phyloP scores from a whole-genome alignment of 2,113 vertebrate species.

The Paramisgurnus dabryanus region DNA sequence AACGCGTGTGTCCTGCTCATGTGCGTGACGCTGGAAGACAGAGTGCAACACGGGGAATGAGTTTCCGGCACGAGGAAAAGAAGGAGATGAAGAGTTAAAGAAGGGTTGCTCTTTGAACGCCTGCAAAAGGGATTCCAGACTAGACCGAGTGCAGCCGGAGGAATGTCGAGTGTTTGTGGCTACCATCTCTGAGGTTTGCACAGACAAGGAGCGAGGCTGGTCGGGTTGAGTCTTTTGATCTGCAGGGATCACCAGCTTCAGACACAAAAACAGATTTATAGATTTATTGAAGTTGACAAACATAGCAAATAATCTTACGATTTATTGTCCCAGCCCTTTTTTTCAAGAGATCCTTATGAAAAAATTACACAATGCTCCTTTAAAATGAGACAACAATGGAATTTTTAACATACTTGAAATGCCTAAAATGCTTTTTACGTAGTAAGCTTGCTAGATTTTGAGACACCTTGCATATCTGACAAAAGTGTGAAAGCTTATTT shows the following conservation, averaged over 20 bases:
- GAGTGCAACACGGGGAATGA: slow-evolving; percentile 86
- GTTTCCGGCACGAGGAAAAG: slow-evolving; percentile 75
- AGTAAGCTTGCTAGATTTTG: too few species aligned
- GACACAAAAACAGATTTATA: neutral
- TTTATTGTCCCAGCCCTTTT: too few species aligned
- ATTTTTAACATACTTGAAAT: too few species aligned
- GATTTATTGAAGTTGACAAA: too few species aligned
- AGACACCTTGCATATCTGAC: too few species aligned
- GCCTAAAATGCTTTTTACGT: too few species aligned
- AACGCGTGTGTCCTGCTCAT: slow-evolving; percentile 92
- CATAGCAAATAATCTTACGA: too few species aligned
- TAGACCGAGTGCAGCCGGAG: slow-evolving; percentile 86
- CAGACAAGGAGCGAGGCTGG: slow-evolving; percentile 86
- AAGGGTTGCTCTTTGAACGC: slow-evolving; percentile 90
- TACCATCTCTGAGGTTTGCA: slow-evolving; percentile 97
- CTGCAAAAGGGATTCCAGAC: slow-evolving; percentile 90
- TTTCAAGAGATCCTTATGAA: too few species aligned
- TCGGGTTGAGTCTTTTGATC: slow-evolving; percentile 83
- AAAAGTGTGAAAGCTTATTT: neutral
- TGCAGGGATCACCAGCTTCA: slow-evolving; percentile 88
- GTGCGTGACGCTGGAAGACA: slow-evolving; percentile 92
- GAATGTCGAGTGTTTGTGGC: slow-evolving; percentile 93
- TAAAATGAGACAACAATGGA: too few species aligned
- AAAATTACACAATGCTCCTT: too few species aligned
- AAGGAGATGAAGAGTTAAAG: slow-evolving; percentile 80